Evolutionary conservation across 2,113 vertebrate species (phyloP), one percentile per base, ranked within the genome.

Genomic region (Charina bottae): DNA sequence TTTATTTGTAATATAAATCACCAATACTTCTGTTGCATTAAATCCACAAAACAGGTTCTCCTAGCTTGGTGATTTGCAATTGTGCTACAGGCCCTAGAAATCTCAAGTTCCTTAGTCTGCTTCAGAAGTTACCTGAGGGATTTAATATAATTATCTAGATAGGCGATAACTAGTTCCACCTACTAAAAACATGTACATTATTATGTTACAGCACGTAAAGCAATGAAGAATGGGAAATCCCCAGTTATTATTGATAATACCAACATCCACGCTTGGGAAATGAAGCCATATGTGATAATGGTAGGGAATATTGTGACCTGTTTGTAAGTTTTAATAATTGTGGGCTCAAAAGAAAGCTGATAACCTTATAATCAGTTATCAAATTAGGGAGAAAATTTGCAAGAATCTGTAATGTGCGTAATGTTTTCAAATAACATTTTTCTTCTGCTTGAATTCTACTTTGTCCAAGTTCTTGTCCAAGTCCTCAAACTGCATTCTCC

Each of bases 261-360:
- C 96, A 98, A 98, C 96, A 97, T 98, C 93, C 97, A 97, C 62
- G 97, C 98, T 95, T 98, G 98, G 98, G 98, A 98, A 95, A 98
- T 98, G 98, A 98, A 98, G 97, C 98, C 97, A 0, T 98, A 98
- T 88, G 98, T 97, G 93, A 95, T 97, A 94, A 98, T 98, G 98
- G 98, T 98, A 98, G 96, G 97, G 96, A 93, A 96, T 96, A 92
- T 94, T 90, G 88, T 4, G 0, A 88, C 93, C 90, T 91, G 12
- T 55, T 78, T 95, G 93, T 94, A 95, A 96, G 97, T 97, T 91
- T 96, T 62, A 93, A 13, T 95, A 91, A 93, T 93, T 93, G 92
- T 21, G 87, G 87, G 88, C 94, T 93, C 90, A 24, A 91, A 91
- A 93, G 68, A 86, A 46, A 91, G 91, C 62, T 92, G 46, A 93